These are phyloP conservation scores for Dolomedes plantarius DNA, from an alignment of 2,888 invertebrate species.

Conservation along the genomic window DNA sequence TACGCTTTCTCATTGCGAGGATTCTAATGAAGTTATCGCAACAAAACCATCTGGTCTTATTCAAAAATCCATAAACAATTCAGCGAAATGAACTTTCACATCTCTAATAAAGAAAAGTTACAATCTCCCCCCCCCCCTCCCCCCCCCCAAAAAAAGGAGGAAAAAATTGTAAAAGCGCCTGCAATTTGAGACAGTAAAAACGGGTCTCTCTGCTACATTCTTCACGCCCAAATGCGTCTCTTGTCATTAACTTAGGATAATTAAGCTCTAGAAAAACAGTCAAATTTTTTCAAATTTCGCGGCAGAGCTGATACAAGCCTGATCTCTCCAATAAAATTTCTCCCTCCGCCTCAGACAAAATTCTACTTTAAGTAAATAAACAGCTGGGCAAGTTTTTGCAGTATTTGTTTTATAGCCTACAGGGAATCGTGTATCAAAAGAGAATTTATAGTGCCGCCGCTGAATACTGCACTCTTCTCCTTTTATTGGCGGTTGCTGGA, in stretches of 20 bases:
- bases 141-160: too few relatives aligned
- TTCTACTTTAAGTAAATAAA: slow-evolving; percentile 62
- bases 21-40: too few relatives aligned
- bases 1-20: too few relatives aligned
- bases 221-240: not conserved
- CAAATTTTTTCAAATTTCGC: not conserved
- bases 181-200: not conserved
- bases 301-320: not conserved
- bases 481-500: slow-evolving; percentile 59
- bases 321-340: slow-evolving; percentile 2
- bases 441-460: slow-evolving; percentile 55
- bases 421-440: slow-evolving; percentile 65
- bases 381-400: slow-evolving; percentile 61
- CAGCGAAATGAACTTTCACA: not conserved
- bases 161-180: not conserved
- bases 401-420: slow-evolving; percentile 64
- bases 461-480: slow-evolving; percentile 18
- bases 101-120: not conserved
- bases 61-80: too few relatives aligned
- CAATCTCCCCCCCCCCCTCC: too few relatives aligned
- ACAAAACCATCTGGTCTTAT: too few relatives aligned
- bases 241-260: not conserved
- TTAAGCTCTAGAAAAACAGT: not conserved
- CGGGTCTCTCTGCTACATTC: not conserved
- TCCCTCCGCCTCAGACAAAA: slow-evolving; percentile 34